phyloP scores from a whole-genome alignment of 2,113 vertebrate genomes.

The Megalops atlanticus region DNA sequence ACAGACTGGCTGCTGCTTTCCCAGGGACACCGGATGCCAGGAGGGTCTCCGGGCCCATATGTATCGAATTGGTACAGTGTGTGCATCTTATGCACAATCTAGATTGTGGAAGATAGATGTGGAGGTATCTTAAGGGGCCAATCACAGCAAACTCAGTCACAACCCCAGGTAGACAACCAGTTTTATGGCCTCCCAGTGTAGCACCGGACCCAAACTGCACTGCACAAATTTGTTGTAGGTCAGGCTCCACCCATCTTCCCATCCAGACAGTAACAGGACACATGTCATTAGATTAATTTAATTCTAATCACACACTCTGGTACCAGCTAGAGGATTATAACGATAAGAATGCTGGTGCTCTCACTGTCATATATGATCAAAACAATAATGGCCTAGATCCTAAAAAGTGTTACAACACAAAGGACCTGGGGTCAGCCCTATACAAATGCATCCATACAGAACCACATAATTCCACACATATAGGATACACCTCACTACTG shows the following conservation, averaged over 20 bases:
- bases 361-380: background rate
- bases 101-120: no score
- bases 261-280: background rate
- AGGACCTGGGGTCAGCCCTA: background rate
- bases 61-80: constrained; percentile 7
- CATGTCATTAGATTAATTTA: background rate
- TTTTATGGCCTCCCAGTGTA: constrained; percentile 25
- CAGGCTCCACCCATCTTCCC: constrained; percentile 12
- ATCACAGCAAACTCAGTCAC: background rate
- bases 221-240: constrained; percentile 14
- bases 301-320: background rate
- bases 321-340: background rate
- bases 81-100: constrained; percentile 18
- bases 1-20: background rate
- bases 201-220: constrained; percentile 29
- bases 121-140: constrained; percentile 24
- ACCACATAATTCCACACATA: no score
- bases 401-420: constrained; percentile 5
- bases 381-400: background rate
- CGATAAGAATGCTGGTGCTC: background rate
- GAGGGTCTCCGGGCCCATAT: constrained; percentile 4
- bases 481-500: no score
- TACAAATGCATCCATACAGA: background rate
- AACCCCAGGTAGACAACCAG: background rate
- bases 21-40: constrained; percentile 17